These are phyloP conservation scores for Rhopalosiphum maidis DNA, from an alignment of 1,140 invertebrate genomes.

Conservation along the genomic window DNA sequence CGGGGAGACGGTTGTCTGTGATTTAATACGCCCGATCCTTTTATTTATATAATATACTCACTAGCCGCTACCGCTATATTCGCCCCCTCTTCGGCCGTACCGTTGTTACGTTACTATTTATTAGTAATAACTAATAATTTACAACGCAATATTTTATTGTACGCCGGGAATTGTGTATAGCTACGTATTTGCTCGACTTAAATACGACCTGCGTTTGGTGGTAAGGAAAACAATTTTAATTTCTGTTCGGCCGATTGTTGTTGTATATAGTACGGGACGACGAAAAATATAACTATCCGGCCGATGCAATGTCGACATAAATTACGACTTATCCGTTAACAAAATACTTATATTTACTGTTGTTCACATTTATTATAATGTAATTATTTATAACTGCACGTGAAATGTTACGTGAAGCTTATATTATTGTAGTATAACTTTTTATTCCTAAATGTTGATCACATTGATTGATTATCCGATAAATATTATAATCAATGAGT, in stretches of 20 bases:
- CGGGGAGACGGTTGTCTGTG: not conserved
- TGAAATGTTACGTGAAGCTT: not conserved
- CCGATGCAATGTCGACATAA: not conserved
- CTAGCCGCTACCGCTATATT: not conserved
- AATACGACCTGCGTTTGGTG: not conserved
- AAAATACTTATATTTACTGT: no score
- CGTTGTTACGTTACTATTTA: not conserved
- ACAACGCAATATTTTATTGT: not conserved
- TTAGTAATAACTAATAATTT: not conserved
- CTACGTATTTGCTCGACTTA: not conserved
- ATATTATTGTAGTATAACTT: not conserved
- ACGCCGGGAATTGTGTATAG: not conserved
- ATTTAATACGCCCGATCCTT: constrained; percentile 23
- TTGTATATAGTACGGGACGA: not conserved
- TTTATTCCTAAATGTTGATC: not conserved
- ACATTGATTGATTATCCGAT: not conserved
- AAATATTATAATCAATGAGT: not conserved
- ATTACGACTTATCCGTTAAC: not conserved
- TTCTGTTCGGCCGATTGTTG: not conserved
- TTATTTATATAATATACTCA: not conserved
- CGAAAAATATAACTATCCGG: not conserved
- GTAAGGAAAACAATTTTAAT: not conserved
- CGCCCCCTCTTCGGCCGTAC: no score
- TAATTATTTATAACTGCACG: not conserved
- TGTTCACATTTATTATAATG: no score